Evolutionary conservation across 1,140 invertebrate genomes (phyloP).

Genomic region (Meteorus sp.): DNA sequence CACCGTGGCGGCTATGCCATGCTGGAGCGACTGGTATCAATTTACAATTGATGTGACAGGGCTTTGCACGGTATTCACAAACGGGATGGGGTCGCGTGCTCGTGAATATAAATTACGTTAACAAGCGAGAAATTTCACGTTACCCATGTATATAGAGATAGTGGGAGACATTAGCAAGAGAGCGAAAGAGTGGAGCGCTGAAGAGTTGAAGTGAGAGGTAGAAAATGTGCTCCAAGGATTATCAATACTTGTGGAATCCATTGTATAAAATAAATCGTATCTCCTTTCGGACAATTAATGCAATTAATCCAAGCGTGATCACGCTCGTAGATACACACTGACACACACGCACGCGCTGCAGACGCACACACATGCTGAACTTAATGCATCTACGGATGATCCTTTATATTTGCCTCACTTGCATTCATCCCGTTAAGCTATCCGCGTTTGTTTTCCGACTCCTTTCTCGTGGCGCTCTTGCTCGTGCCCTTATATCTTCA

Average conservation of each 20-base stretch:
- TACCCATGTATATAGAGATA: background rate
- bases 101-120: slow-evolving; percentile 18
- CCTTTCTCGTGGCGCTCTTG: no score
- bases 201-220: no score
- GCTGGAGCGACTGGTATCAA: slow-evolving; percentile 24
- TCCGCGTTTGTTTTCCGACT: background rate
- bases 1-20: no score
- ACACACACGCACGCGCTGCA: no score
- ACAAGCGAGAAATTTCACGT: slow-evolving; percentile 16
- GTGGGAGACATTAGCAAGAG: no score
- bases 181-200: no score
- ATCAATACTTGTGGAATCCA: slow-evolving; percentile 12
- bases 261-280: slow-evolving; percentile 13
- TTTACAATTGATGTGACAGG: slow-evolving; percentile 32
- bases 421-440: no score
- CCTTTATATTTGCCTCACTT: no score
- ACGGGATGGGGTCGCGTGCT: slow-evolving; percentile 8
- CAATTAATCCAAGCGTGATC: slow-evolving; percentile 7
- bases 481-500: no score
- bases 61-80: slow-evolving; percentile 8
- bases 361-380: no score
- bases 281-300: slow-evolving; percentile 17
- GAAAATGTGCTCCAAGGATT: slow-evolving; percentile 15
- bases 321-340: no score
- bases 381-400: no score